Conservation (phyloP, 2,888 invertebrate species). For the Rhopalosiphum nymphaeae region DNA sequence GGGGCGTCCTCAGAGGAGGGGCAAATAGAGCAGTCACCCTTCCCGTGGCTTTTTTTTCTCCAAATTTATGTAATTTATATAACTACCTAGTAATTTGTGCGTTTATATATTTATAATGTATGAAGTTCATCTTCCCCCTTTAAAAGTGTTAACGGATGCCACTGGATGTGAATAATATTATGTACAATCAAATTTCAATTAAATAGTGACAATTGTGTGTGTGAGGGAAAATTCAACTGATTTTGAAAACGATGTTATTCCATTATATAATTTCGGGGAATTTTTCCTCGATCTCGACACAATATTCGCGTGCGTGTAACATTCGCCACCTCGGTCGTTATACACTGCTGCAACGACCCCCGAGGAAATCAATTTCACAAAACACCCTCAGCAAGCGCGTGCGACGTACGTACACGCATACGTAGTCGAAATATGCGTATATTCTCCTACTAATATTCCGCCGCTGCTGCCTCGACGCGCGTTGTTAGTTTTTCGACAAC, state of each 20-base stretch:
- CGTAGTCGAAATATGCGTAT: not conserved
- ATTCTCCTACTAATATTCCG: not conserved
- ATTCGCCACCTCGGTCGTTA: not conserved
- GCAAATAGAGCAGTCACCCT: no score
- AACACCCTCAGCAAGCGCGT: slow-evolving; percentile 34
- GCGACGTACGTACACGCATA: not conserved
- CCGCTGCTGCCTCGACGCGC: not conserved
- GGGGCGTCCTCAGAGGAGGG: no score
- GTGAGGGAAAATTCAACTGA: not conserved
- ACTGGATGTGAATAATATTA: not conserved
- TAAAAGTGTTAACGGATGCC: no score
- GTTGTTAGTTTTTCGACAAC: slow-evolving; percentile 25
- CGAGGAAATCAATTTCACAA: slow-evolving; percentile 53
- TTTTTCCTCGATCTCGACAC: not conserved
- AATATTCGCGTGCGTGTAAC: not conserved
- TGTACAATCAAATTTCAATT: not conserved
- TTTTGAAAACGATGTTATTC: not conserved
- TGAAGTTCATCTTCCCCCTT: no score
- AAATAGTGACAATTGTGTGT: not conserved
- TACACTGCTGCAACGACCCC: slow-evolving; percentile 25
- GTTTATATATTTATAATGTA: no score
- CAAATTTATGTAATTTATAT: no score
- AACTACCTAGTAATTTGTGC: no score
- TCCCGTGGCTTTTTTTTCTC: no score
- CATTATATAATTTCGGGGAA: not conserved